Evolutionary conservation across 1,140 invertebrate genomes (phyloP), one percentile per base, ranked within the genome.

Genomic region (Philotrypesis tridentata): DNA sequence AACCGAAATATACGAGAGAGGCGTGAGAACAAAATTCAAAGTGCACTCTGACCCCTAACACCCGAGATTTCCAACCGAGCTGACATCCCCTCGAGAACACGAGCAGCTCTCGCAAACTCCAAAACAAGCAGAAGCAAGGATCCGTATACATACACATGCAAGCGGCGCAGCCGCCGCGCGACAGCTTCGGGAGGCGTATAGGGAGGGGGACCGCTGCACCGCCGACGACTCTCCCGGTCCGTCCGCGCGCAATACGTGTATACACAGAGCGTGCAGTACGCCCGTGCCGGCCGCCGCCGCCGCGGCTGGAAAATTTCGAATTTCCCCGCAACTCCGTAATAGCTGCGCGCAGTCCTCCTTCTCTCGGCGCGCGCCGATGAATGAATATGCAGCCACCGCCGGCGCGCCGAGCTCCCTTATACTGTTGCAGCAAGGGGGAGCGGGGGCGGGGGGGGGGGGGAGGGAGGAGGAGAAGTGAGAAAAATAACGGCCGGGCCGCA

Each of bases 391-490:
- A 76, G 63, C 29, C 29, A 81, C 75, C n/a, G 40, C 68, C 75
- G 68, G 75, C 33, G 61, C 9, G 43, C 4, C 3, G 33, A 9
- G 33, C 9, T 5, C 33, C 67, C 11, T n/a, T n/a, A n/a, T n/a
- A n/a, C n/a, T n/a, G n/a, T n/a, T n/a, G n/a, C n/a, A n/a, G n/a
- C n/a, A n/a, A n/a, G n/a, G n/a, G n/a, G n/a, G n/a, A n/a, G n/a
- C n/a, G n/a, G n/a, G n/a, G n/a, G n/a, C n/a, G n/a, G n/a, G n/a
- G n/a, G n/a, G n/a, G n/a, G n/a, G n/a, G n/a, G n/a, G n/a, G n/a
- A n/a, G n/a, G n/a, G n/a, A n/a, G n/a, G 33, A 7, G 40, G 68
- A 9, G 73, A 73, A 78, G 82, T 83, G 85, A 82, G 80, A 87
- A 87, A 87, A 86, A 74, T 85, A 29, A 75, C 33, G 60, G 27